Evolutionary conservation across 2,797 vertebrate species (phyloP), one percentile per base, ranked within the genome.

Genomic region (Lepus townsendii): DNA sequence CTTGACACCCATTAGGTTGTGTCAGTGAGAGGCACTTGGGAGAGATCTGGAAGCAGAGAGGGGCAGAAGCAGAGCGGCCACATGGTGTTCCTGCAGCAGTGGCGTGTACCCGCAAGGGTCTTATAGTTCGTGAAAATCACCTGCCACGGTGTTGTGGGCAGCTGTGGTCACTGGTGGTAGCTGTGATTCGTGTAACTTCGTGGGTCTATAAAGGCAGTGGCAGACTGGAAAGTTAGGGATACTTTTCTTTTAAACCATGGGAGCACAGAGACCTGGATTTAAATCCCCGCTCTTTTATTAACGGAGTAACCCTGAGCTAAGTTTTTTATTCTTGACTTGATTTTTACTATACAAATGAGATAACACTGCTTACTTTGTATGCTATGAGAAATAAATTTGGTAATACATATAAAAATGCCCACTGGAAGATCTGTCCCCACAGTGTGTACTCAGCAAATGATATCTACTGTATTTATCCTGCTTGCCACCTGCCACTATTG

Each of bases 161-260:
- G 35, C 19, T 5, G 14, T 32, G n/a, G 17, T 78, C 60, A 24
- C 9, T 6, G 12, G 30, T 10, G 35, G 1, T 26, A 38, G 26
- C 82, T 68, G 16, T 66, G 54, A 69, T 38, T 75, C 24, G 8
- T 16, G 19, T 0, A 73, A 47, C 5, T 60, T 60, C n/a, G 71
- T 69, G 9, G 57, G 85, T 94, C 60, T 85, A 32, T 60, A 88
- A 89, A 92, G 91, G 66, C 76, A 91, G 32, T 60, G 47, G n/a
- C 66, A 54, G 60, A 94, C 38, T 62, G 10, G 17, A 86, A 79
- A 80, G 20, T 65, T 90, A 68, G 35, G 30, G 35, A 26, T 86
- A 20, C 54, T 16, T 91, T 86, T 38, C 6, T 27, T 24, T 0
- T 38, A 69, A 88, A 65, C 42, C 27, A 69, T 75, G 27, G 42